Conservation (phyloP, 2,113 vertebrate genomes). For the Morone chrysops region DNA sequence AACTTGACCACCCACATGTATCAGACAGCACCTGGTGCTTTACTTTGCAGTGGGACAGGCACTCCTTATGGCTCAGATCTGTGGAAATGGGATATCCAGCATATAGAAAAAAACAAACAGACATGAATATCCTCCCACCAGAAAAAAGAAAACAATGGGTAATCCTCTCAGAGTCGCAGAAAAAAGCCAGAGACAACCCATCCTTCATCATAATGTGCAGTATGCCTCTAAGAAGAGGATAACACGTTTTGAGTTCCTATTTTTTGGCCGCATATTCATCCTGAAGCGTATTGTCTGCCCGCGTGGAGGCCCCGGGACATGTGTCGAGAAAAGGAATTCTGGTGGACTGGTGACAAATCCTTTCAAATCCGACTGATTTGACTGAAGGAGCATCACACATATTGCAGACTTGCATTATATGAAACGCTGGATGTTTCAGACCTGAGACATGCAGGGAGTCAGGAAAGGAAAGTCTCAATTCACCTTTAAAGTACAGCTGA, state of each 20-base stretch:
- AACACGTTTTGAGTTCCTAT: conserved; percentile 36
- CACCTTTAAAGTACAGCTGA: conserved; percentile 18
- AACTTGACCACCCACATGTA: conserved; percentile 55
- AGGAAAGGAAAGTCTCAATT: neutral
- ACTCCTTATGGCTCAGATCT: conserved; percentile 39
- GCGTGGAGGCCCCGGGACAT: conserved; percentile 22
- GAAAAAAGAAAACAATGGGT: conserved; percentile 31
- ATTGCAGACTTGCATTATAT: neutral
- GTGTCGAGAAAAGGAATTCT: conserved; percentile 15
- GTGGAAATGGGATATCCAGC: conserved; percentile 36
- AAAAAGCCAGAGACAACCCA: conserved; percentile 48
- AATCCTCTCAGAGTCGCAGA: conserved; percentile 65
- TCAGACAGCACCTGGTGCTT: conserved; percentile 23
- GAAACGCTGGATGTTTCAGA: neutral
- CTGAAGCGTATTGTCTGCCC: conserved; percentile 31
- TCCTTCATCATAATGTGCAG: conserved; percentile 41
- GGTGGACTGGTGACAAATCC: conserved; percentile 52
- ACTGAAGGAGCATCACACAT: conserved; percentile 15
- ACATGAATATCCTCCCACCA: conserved; percentile 43
- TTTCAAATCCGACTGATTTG: conserved; percentile 53
- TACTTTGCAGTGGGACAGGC: conserved; percentile 40
- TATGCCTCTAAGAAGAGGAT: conserved; percentile 41
- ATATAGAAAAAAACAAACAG: conserved; percentile 6
- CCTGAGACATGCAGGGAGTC: neutral
- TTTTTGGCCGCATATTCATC: conserved; percentile 37